Evolutionary conservation across 2,113 vertebrate species (phyloP), one percentile per base, ranked within the genome.

Genomic region (Campylorhamphus procurvoides): DNA sequence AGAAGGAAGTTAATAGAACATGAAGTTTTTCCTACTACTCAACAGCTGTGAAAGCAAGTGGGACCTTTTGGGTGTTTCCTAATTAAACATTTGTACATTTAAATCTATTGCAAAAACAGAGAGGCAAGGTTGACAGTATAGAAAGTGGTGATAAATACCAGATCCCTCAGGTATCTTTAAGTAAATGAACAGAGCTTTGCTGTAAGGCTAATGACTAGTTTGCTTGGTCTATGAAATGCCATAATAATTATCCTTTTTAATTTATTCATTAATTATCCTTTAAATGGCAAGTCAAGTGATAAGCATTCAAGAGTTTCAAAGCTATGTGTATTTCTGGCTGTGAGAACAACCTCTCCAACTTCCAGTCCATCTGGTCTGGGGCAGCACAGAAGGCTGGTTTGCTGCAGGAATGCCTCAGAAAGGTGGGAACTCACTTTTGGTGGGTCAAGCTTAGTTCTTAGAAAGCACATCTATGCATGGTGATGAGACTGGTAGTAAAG

Each of bases 211-310:
- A 97, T 96, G 94, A 98, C 95, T 94, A 93, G 93, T 96, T 97
- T 96, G 78, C 94, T 88, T 97, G 83, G 93, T 97, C 93, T 98
- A 33, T 95, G 95, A 98, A 98, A 98, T 96, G 90, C 96, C 89
- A 84, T 96, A 93, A 97, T 97, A 97, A 98, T 98, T 96, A 97
- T 96, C 66, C 89, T 95, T 98, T 96, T 97, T 90, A 96, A 96
- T 98, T 96, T 97, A 97, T 97, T 97, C 96, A 97, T 98, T 97
- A 98, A 97, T 98, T 97, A 97, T 97, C 92, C 89, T 97, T 96
- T 97, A 97, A 97, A 96, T 97, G 87, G 96, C 93, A 97, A 87
- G 95, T 97, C 93, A 96, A 96, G 78, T 85, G 92, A 83, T 96
- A 95, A 85, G 94, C 78, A 94, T 87, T 97, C 78, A 81, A 90